Base-by-base conservation (phyloP, 1,140 invertebrate species). In the Leptonema lineaticorne region DNA sequence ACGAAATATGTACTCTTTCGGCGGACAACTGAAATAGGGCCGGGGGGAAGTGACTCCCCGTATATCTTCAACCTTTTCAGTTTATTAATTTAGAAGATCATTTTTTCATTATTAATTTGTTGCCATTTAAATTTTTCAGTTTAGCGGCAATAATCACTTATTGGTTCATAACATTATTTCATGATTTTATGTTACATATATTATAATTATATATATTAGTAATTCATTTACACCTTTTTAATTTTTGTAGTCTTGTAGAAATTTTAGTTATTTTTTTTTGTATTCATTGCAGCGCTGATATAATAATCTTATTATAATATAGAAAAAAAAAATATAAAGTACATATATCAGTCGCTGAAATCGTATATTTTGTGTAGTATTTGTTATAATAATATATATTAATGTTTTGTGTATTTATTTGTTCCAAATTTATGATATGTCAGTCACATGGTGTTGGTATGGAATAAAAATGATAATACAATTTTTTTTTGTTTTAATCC, bases 1-100 rank as follows among this genome's bases (percentile, higher is more conserved):
- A 86, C 64, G 85, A 85, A 72, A 90, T 94, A 72, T 88, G 89
- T 65, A 83, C 85, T 68, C 85, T 92, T 74, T 89, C 91, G 63
- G 88, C 88, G 72, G 89, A 89, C 67, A 90, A 90, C 81, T 91
- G 89, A 83, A 33, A 62, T 20, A 45, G 37, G 59, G 11, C n/a
- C 8, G 26, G 11, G 59, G 59, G 37, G 33, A 62, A 45, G 20
- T 62, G 59, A 62, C 59, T 62, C 59, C 59, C 59, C 37, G 28
- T 1, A 18, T 24, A 33, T 24, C n/a, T 59, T 59, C 8, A 9
- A n/a, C n/a, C 8, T 22, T 33, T 59, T 59, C 5, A 59, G 57
- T 59, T 59, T 28, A 20, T 41, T 22, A 6, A 59, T 30, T 28
- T 59, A 18, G 28, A 30, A 20, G 14, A 4, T 7, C 5, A 59